Conservation (phyloP, 2,888 invertebrate species). For the Metacarcinus magister region DNA sequence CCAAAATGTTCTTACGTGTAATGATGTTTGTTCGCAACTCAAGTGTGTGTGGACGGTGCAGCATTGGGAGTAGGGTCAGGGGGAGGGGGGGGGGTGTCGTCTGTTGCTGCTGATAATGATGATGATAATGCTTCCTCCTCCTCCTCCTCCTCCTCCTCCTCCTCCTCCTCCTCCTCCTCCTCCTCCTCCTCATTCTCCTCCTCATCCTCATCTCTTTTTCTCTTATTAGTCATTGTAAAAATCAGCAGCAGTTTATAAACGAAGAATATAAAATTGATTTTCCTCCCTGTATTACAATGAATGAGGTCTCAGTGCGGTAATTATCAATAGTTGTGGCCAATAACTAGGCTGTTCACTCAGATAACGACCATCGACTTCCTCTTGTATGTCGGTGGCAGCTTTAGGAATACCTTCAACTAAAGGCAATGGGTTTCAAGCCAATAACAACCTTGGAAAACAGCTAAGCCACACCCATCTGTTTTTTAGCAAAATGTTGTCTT, state of each 20-base stretch:
- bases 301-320: neutral
- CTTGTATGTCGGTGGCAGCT: neutral
- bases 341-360: neutral
- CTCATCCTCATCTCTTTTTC: neutral
- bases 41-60: neutral
- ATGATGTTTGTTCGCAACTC: neutral
- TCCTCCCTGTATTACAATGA: neutral
- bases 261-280: neutral
- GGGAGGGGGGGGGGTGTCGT: neutral
- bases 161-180: neutral
- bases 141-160: neutral
- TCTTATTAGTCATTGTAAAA: neutral
- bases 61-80: neutral
- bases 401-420: neutral
- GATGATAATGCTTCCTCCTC: neutral
- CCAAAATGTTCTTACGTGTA: neutral
- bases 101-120: neutral
- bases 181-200: neutral
- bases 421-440: neutral
- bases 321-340: neutral
- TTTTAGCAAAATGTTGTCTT: neutral
- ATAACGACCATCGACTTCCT: neutral
- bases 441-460: neutral
- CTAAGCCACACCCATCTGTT: slow-evolving; percentile 9
- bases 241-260: neutral